A percentile compares a stretch with the other conserved stretches of the same genome.
These are phyloP conservation scores for human DNA, from an alignment of 2,113 vertebrate species.

Conservation along the genomic window GRCh38 chr12:89669501-89670000, in stretches of 20 bases:
- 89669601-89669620: background rate
- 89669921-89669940: slow-evolving; percentile 33
- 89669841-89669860: slow-evolving; percentile 28
- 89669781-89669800: background rate
- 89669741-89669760: slow-evolving; percentile 29
- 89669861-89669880: background rate
- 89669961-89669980: slow-evolving; percentile 1
- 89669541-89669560: slow-evolving; percentile 16
- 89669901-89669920: slow-evolving; percentile 11
- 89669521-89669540: background rate
- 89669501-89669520: background rate
- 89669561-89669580: background rate
- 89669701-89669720: background rate
- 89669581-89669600: background rate
- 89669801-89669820: background rate
- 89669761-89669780: background rate
- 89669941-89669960: background rate
- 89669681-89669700: background rate
- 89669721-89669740: background rate
- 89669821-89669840: background rate
- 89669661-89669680: background rate
- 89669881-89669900: slow-evolving; percentile 25
- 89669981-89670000: background rate
- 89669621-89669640: background rate
- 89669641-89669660: background rate